Conservation (phyloP, 2,888 invertebrate species). For the Caenorhabditis sp. region DNA sequence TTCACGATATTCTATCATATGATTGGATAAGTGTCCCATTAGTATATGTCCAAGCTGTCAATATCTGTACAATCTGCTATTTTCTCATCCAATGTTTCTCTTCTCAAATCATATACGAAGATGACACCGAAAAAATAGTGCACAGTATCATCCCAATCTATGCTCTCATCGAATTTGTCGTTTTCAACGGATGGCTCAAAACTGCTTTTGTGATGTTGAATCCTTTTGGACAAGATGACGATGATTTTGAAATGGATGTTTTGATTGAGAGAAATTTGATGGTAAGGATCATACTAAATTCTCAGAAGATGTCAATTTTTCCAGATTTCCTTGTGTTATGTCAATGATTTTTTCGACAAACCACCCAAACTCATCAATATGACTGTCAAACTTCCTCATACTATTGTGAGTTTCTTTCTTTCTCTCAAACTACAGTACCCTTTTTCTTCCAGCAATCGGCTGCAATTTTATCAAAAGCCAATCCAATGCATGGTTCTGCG, state of each 20-base stretch:
- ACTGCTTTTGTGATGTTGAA: slow-evolving; percentile 58
- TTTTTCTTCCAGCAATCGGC: slow-evolving; percentile 30
- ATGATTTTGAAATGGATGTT: slow-evolving; percentile 59
- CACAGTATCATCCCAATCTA: slow-evolving; percentile 47
- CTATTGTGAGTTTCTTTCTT: slow-evolving; percentile 23
- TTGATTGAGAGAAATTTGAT: slow-evolving; percentile 57
- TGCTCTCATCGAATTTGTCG: slow-evolving; percentile 49
- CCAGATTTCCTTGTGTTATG: slow-evolving; percentile 40
- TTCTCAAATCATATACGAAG: slow-evolving; percentile 38
- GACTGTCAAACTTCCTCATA: slow-evolving; percentile 46
- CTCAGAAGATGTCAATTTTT: too few relatives aligned
- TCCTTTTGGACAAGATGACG: slow-evolving; percentile 62
- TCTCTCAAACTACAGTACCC: too few relatives aligned
- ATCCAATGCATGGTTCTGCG: slow-evolving; percentile 53
- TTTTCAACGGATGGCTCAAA: slow-evolving; percentile 57
- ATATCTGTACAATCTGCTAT: slow-evolving; percentile 46
- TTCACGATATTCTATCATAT: slow-evolving; percentile 56
- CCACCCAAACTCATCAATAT: slow-evolving; percentile 50
- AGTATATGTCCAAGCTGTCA: slow-evolving; percentile 54
- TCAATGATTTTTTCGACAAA: slow-evolving; percentile 53
- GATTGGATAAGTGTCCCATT: slow-evolving; percentile 58
- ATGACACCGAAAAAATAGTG: slow-evolving; percentile 11
- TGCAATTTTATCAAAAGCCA: slow-evolving; percentile 29
- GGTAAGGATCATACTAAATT: background rate
- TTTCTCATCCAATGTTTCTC: slow-evolving; percentile 47